Base-by-base conservation (phyloP, 1,140 invertebrate species). In the Harpegnathos saltator region DNA sequence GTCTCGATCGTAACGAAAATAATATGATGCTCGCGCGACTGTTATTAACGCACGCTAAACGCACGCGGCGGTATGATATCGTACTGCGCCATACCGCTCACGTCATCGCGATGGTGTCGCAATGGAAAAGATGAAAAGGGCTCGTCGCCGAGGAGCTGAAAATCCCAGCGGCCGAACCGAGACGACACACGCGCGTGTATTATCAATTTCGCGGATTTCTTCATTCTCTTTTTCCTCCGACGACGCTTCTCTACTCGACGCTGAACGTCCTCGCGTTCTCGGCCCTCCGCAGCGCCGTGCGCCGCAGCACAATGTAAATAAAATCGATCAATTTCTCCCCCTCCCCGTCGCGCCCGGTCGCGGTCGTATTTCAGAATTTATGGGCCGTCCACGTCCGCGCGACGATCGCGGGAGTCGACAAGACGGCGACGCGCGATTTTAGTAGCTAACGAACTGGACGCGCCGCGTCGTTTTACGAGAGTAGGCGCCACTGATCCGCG, bases 1-100 rank as follows among this genome's bases (percentile, higher is more conserved):
- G 54, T 5, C 54, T 54, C 66, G n/a, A 66, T 66, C 15, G n/a
- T 33, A 66, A 66, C 29, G 15, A 24, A 77, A 77, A 54, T 56
- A 44, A 77, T n/a, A n/a, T 17, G n/a, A 75, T 22, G 22, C 9
- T 52, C 19, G 14, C 56, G 50, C n/a, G 15, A 44, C 19, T 66
- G 29, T 14, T 7, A 54, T 66, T 56, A 54, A 22, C 38, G 44
- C n/a, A n/a, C 24, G 48, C 22, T 52, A 62, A 77, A 77, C 17
- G 48, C 19, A 33, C 29, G 33, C 26, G 19, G 33, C 26, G 19
- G 24, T 29, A n/a, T 29, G 15, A 50, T 77, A 77, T 77, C 14
- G 29, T 26, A 74, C 50, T 50, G 29, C 63, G 48, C 19, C 14
- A 54, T 3, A 22, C 19, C 38, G 33, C 44, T 17, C 22, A 38